Evolutionary conservation across 2,113 vertebrate species (phyloP).

Genomic region (Nanorana parkeri): DNA sequence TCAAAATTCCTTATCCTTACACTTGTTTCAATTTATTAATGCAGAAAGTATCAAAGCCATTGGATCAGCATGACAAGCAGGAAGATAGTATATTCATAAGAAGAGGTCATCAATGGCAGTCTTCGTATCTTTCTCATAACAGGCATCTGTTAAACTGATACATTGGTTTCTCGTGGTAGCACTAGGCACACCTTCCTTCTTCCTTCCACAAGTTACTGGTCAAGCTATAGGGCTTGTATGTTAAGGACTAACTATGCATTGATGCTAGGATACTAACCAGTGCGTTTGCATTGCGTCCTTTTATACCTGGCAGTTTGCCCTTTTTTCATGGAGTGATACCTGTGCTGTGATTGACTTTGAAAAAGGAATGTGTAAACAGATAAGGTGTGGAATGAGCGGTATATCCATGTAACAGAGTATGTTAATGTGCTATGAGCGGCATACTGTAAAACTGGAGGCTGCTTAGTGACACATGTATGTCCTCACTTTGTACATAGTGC

Average conservation of each 20-base stretch:
- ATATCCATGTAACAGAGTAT: neutral
- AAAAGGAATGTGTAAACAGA: neutral
- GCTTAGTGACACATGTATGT: slow-evolving; percentile 8
- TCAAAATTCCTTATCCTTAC: too few relatives aligned
- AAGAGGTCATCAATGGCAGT: too few relatives aligned
- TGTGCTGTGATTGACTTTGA: neutral
- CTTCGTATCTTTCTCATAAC: too few relatives aligned
- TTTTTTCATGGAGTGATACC: neutral
- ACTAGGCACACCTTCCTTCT: neutral
- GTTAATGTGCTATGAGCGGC: neutral
- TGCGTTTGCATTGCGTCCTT: neutral
- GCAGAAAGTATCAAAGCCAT: too few relatives aligned
- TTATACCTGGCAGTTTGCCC: neutral
- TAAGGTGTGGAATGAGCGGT: neutral
- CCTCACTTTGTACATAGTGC: neutral
- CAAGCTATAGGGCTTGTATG: neutral
- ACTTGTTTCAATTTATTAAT: too few relatives aligned
- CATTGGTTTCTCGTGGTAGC: too few relatives aligned
- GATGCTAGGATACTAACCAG: too few relatives aligned
- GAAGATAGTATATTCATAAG: too few relatives aligned
- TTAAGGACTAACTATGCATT: too few relatives aligned
- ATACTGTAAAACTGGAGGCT: neutral
- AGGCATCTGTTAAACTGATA: too few relatives aligned
- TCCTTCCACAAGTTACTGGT: too few relatives aligned
- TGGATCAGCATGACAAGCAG: too few relatives aligned